Conservation (phyloP, 2,888 invertebrate genomes). For the Galerucella nymphaeae region DNA sequence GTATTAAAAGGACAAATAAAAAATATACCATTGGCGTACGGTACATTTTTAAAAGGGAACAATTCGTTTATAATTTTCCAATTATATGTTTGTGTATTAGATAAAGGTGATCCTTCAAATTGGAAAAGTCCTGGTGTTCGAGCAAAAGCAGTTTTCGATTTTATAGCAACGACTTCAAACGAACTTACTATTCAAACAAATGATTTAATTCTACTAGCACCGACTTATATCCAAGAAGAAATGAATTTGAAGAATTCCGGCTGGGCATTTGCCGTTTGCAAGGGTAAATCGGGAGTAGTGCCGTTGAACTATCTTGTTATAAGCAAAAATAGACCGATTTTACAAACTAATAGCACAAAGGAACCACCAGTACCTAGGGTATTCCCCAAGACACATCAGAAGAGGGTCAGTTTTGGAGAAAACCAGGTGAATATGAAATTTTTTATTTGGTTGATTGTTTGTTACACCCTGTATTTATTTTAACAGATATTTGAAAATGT, state of each 20-base stretch:
- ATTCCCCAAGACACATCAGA: conserved; percentile 55
- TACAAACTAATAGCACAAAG: conserved; percentile 25
- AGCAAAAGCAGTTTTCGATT: conserved; percentile 80
- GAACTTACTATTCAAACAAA: conserved; percentile 84
- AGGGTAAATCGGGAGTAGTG: conserved; percentile 71
- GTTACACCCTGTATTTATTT: not conserved
- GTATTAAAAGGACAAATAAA: too few species aligned
- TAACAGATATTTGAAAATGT: conserved; percentile 58
- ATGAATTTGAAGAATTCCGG: conserved; percentile 73
- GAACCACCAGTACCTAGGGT: conserved; percentile 44
- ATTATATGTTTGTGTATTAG: conserved; percentile 48
- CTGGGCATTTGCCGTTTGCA: conserved; percentile 75
- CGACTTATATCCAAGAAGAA: conserved; percentile 81
- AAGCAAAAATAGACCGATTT: conserved; percentile 50
- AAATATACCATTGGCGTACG: too few species aligned
- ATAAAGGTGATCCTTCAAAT: conserved; percentile 71
- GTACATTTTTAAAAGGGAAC: too few species aligned
- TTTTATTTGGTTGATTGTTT: not conserved
- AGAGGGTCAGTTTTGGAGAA: conserved; percentile 64
- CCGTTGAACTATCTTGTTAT: conserved; percentile 72
- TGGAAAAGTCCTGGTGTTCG: conserved; percentile 75
- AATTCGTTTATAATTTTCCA: too few species aligned
- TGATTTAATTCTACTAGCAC: conserved; percentile 84
- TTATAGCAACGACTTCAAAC: conserved; percentile 75
- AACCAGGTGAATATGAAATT: conserved; percentile 52